Percentiles rank a stretch among this genome's conserved stretches.
Conservation (phyloP, 2,888 invertebrate species). For the Mycogona germanica region DNA sequence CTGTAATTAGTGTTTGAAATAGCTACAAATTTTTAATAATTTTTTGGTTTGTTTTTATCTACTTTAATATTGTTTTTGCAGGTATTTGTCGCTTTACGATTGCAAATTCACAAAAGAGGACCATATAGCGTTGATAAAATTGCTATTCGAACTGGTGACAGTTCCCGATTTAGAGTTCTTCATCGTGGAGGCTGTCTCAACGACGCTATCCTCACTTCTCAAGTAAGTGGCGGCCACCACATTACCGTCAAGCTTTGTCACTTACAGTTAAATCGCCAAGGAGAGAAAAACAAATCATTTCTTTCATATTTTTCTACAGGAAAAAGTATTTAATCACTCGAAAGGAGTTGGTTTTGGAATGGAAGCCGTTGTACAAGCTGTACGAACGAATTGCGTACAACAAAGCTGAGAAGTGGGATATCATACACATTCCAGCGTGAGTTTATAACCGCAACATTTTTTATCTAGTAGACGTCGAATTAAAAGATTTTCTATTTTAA, state of each 20-base stretch:
- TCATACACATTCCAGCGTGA: conserved; percentile 46
- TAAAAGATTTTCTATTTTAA: background rate
- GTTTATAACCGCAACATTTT: conserved; percentile 30
- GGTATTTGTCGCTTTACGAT: conserved; percentile 73
- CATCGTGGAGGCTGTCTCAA: conserved; percentile 55
- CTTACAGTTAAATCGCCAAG: no score
- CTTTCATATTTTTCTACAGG: conserved; percentile 38
- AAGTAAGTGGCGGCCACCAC: conserved; percentile 48
- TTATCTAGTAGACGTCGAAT: background rate
- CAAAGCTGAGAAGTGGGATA: conserved; percentile 42
- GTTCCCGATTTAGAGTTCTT: conserved; percentile 65
- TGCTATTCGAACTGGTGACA: conserved; percentile 61
- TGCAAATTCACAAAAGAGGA: conserved; percentile 81
- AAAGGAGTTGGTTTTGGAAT: conserved; percentile 65
- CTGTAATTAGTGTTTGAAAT: background rate
- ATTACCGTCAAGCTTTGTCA: background rate
- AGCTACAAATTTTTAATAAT: background rate
- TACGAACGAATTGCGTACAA: conserved; percentile 33
- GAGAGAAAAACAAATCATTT: background rate
- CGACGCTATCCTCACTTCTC: conserved; percentile 52
- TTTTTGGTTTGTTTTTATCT: background rate
- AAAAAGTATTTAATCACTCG: conserved; percentile 62
- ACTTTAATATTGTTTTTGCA: conserved; percentile 35
- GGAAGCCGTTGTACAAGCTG: conserved; percentile 70
- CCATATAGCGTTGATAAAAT: conserved; percentile 65